Evolutionary conservation across 2,888 invertebrate genomes (phyloP).

Genomic region (Pristionchus entomophagus): DNA sequence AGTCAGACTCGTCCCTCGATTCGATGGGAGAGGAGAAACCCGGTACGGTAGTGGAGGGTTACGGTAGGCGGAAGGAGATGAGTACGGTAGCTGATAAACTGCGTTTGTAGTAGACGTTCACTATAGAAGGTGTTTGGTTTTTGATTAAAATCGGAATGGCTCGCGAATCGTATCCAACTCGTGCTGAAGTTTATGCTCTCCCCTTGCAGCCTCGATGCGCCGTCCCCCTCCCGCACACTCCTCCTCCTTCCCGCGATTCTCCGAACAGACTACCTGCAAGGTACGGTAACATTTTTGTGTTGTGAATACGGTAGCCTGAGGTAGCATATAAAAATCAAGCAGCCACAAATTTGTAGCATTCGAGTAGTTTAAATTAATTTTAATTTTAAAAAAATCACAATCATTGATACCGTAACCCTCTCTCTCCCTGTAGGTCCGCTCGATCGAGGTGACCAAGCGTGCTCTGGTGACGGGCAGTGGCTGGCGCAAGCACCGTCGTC

Average conservation of each 20-base stretch:
- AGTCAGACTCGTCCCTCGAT: slow-evolving; percentile 27
- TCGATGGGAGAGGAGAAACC: slow-evolving; percentile 33
- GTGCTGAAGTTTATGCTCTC: not conserved
- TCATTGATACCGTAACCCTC: not conserved
- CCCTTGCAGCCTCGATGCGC: slow-evolving; percentile 29
- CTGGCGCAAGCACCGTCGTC: slow-evolving; percentile 51
- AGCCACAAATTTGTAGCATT: not conserved
- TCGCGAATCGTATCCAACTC: too few species aligned
- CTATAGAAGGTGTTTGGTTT: too few species aligned
- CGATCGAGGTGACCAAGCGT: slow-evolving; percentile 56
- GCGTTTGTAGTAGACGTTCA: too few species aligned
- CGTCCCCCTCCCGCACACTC: not conserved
- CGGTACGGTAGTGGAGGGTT: slow-evolving; percentile 13
- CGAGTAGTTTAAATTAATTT: not conserved
- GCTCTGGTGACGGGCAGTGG: slow-evolving; percentile 47
- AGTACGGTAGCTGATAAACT: too few species aligned
- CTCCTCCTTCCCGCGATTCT: slow-evolving; percentile 31
- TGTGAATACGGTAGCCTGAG: not conserved
- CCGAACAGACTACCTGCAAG: slow-evolving; percentile 28
- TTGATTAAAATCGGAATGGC: too few species aligned
- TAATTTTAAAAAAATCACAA: not conserved
- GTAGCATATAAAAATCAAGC: not conserved
- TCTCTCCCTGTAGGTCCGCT: slow-evolving; percentile 49
- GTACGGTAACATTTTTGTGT: not conserved
- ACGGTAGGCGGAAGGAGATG: too few species aligned